A percentile compares a stretch with the other conserved stretches of the same genome.
Conservation (phyloP, 2,888 invertebrate species). For the Hydraecia micacea region DNA sequence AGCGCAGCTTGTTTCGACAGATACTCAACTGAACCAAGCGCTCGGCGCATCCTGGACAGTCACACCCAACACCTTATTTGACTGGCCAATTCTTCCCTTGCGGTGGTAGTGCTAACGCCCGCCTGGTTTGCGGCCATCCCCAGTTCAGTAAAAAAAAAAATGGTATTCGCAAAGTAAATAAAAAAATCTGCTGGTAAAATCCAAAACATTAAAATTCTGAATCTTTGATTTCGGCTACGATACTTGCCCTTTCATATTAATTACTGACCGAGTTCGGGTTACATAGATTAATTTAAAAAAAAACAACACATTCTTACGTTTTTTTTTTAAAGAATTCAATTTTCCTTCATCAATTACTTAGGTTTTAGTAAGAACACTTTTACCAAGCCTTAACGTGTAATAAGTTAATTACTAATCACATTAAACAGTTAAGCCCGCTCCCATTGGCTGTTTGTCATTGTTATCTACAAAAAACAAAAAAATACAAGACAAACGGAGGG, state of each 20-base stretch:
- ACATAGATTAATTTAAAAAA: neutral
- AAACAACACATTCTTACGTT: neutral
- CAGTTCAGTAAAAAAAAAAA: too few relatives aligned
- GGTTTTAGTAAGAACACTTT: conserved; percentile 1
- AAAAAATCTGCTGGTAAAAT: neutral
- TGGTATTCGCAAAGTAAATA: too few relatives aligned
- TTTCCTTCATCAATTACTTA: neutral
- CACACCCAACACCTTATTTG: too few relatives aligned
- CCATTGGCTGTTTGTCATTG: conserved; percentile 30
- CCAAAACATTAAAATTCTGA: neutral
- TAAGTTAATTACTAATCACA: conserved; percentile 38
- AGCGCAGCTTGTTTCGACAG: too few relatives aligned
- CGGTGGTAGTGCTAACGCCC: too few relatives aligned
- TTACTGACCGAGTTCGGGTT: neutral
- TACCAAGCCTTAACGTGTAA: neutral
- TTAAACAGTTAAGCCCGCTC: conserved; percentile 19
- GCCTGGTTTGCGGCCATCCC: too few relatives aligned
- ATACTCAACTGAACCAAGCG: too few relatives aligned
- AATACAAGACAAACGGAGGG: conserved; percentile 29
- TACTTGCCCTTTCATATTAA: neutral
- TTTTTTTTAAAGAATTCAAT: neutral
- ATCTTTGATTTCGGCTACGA: neutral
- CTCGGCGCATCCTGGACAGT: too few relatives aligned
- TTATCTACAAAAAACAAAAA: conserved; percentile 27
- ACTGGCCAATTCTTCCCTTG: too few relatives aligned